Percentiles rank a stretch among this genome's conserved stretches.
phyloP scores from a whole-genome alignment of 2,113 vertebrate species.

The Gallinago paraguaiae region DNA sequence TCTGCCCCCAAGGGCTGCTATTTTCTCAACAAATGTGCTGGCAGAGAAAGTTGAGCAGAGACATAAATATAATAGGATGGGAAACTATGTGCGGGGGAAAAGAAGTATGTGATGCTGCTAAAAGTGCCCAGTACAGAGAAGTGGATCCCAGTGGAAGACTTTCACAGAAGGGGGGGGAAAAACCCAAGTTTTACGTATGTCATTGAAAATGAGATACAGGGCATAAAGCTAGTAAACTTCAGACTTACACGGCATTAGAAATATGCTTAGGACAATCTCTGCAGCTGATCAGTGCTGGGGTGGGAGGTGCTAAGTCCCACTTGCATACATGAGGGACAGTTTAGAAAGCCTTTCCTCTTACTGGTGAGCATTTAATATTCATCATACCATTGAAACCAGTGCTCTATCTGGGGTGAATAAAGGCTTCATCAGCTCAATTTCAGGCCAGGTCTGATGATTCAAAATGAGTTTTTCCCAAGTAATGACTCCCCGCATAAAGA shows the following conservation, averaged over 20 bases:
- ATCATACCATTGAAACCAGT: not conserved
- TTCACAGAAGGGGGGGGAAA: not conserved
- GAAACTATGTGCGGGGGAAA: not conserved
- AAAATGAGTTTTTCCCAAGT: not conserved
- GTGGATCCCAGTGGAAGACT: not conserved
- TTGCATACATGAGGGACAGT: not conserved
- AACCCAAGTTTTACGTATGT: not conserved
- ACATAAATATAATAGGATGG: conserved; percentile 2
- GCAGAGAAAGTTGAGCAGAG: conserved; percentile 31
- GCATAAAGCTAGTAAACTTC: not conserved
- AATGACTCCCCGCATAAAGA: not conserved
- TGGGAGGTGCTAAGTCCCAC: not conserved
- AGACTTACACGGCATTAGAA: not conserved
- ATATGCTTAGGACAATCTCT: not conserved
- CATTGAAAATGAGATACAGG: not conserved
- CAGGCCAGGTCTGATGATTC: not conserved
- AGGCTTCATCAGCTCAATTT: not conserved
- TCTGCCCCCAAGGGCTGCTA: not conserved
- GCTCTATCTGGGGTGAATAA: not conserved
- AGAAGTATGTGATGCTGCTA: not conserved
- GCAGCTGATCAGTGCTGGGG: not conserved
- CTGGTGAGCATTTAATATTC: not conserved
- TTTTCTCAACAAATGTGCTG: conserved; percentile 40
- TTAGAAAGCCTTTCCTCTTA: not conserved
- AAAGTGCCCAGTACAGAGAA: not conserved